Percentiles rank a stretch among this genome's conserved stretches.
Evolutionary conservation across 2,113 vertebrate genomes (phyloP).

Genomic region (Climacteris rufus): DNA sequence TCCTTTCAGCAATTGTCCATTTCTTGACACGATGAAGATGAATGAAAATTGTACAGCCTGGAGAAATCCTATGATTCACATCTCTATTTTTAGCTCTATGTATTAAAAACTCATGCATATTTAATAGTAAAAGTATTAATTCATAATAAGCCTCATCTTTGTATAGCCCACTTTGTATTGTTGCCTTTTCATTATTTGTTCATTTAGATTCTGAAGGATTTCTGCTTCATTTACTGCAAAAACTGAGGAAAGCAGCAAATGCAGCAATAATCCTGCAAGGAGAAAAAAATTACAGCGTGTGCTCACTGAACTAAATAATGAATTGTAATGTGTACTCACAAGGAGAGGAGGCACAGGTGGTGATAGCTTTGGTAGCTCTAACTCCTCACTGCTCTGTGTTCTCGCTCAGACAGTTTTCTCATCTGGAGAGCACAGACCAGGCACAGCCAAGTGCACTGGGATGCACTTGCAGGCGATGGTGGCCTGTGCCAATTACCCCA

Average conservation of each 20-base stretch:
- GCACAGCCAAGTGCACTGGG: not conserved
- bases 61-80: not conserved
- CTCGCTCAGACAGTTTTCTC: not conserved
- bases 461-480: not conserved
- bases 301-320: not conserved
- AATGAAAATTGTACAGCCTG: constrained; percentile 20
- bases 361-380: not conserved
- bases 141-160: constrained; percentile 5
- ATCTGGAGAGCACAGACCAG: not conserved
- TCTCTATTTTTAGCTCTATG: constrained; percentile 38
- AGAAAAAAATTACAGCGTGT: not conserved
- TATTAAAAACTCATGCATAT: constrained; percentile 44
- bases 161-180: not conserved
- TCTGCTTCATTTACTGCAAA: constrained; percentile 12
- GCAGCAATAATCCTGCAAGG: not conserved
- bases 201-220: not conserved
- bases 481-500: rapidly evolving
- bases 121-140: constrained; percentile 36
- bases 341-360: not conserved
- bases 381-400: not conserved
- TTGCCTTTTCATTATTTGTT: constrained; percentile 32
- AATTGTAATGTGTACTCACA: not conserved
- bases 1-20: not conserved
- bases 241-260: not conserved
- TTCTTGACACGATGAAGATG: not conserved